These are phyloP conservation scores for Astreopora myriophthalma DNA, from an alignment of 64 coral and sea anemone genomes.

Conservation along the genomic window DNA sequence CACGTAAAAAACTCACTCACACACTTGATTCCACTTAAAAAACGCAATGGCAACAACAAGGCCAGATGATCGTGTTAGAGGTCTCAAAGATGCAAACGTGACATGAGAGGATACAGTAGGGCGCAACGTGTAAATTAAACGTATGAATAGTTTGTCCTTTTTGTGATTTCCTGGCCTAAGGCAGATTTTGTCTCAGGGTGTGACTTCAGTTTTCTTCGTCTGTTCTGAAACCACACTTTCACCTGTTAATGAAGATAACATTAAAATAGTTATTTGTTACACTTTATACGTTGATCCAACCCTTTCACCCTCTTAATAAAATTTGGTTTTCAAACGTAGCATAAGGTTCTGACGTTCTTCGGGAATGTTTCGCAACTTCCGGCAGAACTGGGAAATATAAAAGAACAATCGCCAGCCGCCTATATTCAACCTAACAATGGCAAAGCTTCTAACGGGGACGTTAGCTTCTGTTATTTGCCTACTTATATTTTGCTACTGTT, in stretches of 20 bases:
- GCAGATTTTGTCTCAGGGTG: constrained; percentile 4
- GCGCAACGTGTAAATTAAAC: too few species aligned
- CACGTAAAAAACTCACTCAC: not conserved
- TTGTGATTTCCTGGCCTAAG: not conserved
- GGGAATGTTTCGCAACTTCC: not conserved
- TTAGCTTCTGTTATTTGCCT: not conserved
- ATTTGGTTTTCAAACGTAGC: not conserved
- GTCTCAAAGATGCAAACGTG: not conserved
- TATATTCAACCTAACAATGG: not conserved
- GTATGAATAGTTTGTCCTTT: constrained; percentile 4
- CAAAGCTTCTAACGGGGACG: not conserved
- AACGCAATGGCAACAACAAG: not conserved
- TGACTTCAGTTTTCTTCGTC: not conserved
- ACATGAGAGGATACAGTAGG: not conserved
- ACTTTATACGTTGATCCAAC: not conserved
- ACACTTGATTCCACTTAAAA: constrained; percentile 8
- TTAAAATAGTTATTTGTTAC: not conserved
- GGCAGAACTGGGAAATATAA: not conserved
- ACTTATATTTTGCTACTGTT: not conserved
- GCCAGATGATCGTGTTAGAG: not conserved
- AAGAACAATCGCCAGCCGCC: not conserved
- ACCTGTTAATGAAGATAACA: not conserved
- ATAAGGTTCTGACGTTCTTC: not conserved
- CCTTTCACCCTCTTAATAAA: not conserved
- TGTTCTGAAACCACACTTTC: constrained; percentile 3